Conservation (phyloP, 2,888 invertebrate genomes). For the Harpalus rubripes region DNA sequence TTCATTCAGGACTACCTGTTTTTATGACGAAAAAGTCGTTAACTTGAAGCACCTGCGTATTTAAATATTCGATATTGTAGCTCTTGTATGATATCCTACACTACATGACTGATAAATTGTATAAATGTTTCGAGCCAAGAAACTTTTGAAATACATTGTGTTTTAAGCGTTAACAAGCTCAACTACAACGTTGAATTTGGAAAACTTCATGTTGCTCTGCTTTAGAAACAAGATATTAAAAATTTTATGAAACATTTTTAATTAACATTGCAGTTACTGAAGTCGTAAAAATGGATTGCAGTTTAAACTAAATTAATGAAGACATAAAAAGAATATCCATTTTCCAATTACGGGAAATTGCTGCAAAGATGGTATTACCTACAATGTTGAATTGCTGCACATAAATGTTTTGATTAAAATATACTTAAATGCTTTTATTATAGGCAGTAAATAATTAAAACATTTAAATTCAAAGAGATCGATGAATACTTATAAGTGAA, state of each 20-base stretch:
- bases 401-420: background rate
- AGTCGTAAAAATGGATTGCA: background rate
- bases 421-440: no score
- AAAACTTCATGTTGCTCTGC: background rate
- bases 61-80: no score
- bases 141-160: background rate
- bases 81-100: no score
- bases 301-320: constrained; percentile 4
- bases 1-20: no score
- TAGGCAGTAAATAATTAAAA: no score
- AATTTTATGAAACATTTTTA: constrained; percentile 1
- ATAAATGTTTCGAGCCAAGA: no score
- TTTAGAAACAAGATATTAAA: background rate
- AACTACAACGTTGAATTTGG: background rate
- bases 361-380: background rate
- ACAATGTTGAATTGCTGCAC: background rate
- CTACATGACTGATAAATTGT: no score
- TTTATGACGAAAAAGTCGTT: no score
- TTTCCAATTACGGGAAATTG: background rate
- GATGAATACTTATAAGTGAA: no score
- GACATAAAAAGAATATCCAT: background rate
- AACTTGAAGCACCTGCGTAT: no score
- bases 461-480: no score
- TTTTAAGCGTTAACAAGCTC: background rate
- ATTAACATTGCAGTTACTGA: constrained; percentile 2